These are phyloP conservation scores for Polietes domitor DNA, from an alignment of 2,888 invertebrate species.

Conservation along the genomic window DNA sequence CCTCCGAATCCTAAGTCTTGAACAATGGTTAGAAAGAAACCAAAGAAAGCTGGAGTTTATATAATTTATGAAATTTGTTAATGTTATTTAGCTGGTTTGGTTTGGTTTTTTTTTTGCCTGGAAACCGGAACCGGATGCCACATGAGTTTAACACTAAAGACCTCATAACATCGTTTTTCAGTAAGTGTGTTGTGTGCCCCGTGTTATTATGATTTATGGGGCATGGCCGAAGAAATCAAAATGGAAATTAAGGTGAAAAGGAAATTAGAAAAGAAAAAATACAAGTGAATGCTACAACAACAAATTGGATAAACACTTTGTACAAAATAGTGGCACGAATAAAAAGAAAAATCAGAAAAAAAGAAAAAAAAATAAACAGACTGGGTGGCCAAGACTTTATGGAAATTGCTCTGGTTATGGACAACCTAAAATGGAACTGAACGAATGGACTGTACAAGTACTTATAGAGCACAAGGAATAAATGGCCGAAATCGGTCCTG, in stretches of 20 bases:
- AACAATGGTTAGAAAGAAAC: constrained; percentile 7
- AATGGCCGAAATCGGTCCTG: too few species aligned
- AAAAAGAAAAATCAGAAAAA: too few species aligned
- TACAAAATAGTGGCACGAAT: too few species aligned
- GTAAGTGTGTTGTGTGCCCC: not conserved
- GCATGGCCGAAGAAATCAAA: constrained; percentile 41
- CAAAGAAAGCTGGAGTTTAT: not conserved
- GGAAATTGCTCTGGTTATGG: too few species aligned
- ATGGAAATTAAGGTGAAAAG: not conserved
- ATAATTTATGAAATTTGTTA: constrained; percentile 9
- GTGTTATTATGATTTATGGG: constrained; percentile 53
- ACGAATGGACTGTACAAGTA: too few species aligned
- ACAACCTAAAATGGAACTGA: too few species aligned
- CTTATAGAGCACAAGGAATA: too few species aligned
- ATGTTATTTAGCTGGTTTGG: not conserved
- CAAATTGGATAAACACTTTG: too few species aligned
- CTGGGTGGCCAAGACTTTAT: too few species aligned
- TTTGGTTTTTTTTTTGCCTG: not conserved
- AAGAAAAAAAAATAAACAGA: too few species aligned
- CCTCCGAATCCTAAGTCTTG: not conserved
- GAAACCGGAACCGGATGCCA: constrained; percentile 63
- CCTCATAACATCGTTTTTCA: constrained; percentile 57
- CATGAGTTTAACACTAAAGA: constrained; percentile 61
- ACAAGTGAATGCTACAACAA: too few species aligned
- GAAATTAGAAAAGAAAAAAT: too few species aligned